phyloP scores from a whole-genome alignment of 2,797 vertebrate species.

The Phataginus tricuspis region DNA sequence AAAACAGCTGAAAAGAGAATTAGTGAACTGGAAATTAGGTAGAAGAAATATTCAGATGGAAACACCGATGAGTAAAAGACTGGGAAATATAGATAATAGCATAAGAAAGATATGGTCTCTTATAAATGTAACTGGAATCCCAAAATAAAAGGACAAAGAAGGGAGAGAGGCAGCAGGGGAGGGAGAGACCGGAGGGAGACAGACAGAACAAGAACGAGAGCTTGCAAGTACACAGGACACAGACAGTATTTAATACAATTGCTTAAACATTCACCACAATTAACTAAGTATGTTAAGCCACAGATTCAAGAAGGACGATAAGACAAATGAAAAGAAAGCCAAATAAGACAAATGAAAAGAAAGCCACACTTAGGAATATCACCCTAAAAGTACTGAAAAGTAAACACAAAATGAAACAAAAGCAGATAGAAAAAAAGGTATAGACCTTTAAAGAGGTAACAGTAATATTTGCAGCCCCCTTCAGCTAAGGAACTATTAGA shows the following conservation, averaged over 20 bases:
- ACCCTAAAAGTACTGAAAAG: neutral
- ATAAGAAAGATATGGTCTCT: neutral
- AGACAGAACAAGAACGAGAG: neutral
- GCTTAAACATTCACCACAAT: neutral
- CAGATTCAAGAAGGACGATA: neutral
- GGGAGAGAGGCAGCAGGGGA: neutral
- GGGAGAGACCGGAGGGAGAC: neutral
- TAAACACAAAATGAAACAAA: neutral
- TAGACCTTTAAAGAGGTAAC: neutral
- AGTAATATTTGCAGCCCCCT: neutral
- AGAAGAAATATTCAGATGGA: neutral
- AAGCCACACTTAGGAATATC: neutral
- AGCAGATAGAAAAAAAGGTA: neutral
- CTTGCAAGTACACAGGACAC: neutral
- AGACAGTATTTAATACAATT: neutral
- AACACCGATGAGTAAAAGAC: neutral
- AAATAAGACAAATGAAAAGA: neutral
- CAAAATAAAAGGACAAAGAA: neutral
- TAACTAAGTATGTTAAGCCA: neutral
- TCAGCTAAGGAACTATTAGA: neutral
- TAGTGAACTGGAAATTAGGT: neutral
- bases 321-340: neutral
- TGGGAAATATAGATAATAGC: neutral
- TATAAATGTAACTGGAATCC: neutral
- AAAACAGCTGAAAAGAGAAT: neutral